Base-by-base conservation (phyloP, 2,888 invertebrate genomes). In the Eilema sororculum region DNA sequence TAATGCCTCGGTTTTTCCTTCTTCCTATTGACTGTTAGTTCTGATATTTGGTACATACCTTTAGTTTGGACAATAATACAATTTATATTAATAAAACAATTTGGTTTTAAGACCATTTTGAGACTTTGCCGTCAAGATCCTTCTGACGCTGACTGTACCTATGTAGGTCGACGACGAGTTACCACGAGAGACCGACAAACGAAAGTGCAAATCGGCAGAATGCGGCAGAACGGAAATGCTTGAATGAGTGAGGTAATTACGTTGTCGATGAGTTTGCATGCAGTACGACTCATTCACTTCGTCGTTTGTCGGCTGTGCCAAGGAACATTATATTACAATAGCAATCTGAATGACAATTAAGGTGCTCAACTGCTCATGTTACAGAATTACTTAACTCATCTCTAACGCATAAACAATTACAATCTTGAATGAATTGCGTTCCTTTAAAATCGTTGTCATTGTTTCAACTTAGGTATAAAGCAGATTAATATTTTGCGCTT, bases 281-380 rank as follows among this genome's bases (percentile, higher is more conserved):
- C 64, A 73, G 71, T 61, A 70, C 67, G 28, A 68, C 28, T 67
- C 69, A 60, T 69, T 72, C 72, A 69, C 61, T 68, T 28, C 41
- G 22, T 30, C 64, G 61, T 61, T 73, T 74, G 74, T 72, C 76
- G 74, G 72, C 72, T 59, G 57, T 67, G 57, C 52, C 67, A 60
- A 59, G 9, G 66, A 61, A 75, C 60, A 52, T 65, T 56, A 71
- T 63, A 66, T 68, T 65, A 73, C 70, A 58, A 60, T 66, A 64
- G 68, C 46, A 58, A 65, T 72, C 57, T 73, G 68, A 78, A 75
- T 75, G 59, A 57, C 57, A 75, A 78, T 69, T 68, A 78, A 67
- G 61, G 46, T 58, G 69, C 69, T 67, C 59, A 67, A 59, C 37
- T 58, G 69, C 69, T 67, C 59, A 41, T 66, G 62, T 56, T n/a